Conservation (phyloP, 1,140 invertebrate species). For the Drosophila teissieri region DNA sequence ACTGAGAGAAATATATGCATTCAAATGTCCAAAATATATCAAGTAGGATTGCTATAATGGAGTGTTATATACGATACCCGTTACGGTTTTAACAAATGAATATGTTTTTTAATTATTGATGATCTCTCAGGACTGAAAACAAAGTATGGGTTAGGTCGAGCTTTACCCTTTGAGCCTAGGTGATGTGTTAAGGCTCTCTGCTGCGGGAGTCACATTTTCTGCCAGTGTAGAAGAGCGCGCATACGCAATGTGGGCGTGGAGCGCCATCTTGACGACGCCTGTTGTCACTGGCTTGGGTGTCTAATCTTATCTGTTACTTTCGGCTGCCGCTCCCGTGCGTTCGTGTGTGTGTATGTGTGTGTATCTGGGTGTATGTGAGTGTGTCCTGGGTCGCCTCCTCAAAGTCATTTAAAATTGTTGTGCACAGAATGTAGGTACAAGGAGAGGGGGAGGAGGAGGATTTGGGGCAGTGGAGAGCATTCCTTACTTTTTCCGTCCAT, state of each 20-base stretch:
- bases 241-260: slow-evolving; percentile 71
- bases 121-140: too few relatives aligned
- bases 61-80: too few relatives aligned
- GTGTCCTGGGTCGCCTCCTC: slow-evolving; percentile 67
- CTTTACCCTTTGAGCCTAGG: too few relatives aligned
- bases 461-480: slow-evolving; percentile 10
- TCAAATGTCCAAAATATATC: too few relatives aligned
- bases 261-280: slow-evolving; percentile 78
- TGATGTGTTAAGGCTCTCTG: too few relatives aligned
- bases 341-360: slow-evolving; percentile 16
- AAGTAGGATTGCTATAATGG: too few relatives aligned
- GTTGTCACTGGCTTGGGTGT: slow-evolving; percentile 75
- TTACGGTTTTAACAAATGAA: too few relatives aligned
- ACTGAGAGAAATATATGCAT: slow-evolving; percentile 22
- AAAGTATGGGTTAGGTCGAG: too few relatives aligned
- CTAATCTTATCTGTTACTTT: slow-evolving; percentile 81
- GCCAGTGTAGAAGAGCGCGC: slow-evolving; percentile 48
- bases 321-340: slow-evolving; percentile 39
- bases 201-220: neutral
- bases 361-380: slow-evolving; percentile 31
- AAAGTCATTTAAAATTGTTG: slow-evolving; percentile 83
- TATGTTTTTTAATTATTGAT: too few relatives aligned
- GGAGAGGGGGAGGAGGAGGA: slow-evolving; percentile 14
- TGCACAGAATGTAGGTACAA: slow-evolving; percentile 63
- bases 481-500: slow-evolving; percentile 25